Evolutionary conservation across 1,140 invertebrate genomes (phyloP).

Genomic region (Delia radicum): DNA sequence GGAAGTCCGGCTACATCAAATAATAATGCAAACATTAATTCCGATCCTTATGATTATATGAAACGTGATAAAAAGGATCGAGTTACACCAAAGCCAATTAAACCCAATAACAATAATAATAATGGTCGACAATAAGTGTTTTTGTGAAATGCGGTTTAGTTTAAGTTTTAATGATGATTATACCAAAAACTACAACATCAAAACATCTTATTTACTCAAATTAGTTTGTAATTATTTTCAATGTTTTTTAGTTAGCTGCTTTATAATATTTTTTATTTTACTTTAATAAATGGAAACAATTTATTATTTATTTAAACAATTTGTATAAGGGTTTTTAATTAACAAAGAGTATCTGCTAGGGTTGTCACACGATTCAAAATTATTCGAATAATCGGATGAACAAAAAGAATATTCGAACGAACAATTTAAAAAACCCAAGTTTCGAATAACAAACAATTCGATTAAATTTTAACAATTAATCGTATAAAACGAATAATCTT

Average conservation of each 20-base stretch:
- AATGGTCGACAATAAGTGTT: constrained; percentile 19
- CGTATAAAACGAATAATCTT: too few species aligned
- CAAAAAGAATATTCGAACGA: too few species aligned
- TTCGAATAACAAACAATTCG: too few species aligned
- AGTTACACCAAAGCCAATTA: constrained; percentile 27
- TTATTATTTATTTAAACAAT: background rate
- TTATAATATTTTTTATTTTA: background rate
- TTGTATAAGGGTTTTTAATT: background rate
- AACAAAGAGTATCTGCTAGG: background rate
- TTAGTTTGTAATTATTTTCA: background rate
- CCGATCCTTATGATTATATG: constrained; percentile 30
- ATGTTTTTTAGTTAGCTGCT: background rate
- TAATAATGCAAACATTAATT: background rate
- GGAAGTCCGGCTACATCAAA: background rate
- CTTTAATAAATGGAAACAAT: background rate
- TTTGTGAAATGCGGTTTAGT: background rate
- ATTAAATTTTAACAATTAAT: too few species aligned
- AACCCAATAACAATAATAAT: background rate
- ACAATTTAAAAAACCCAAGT: too few species aligned
- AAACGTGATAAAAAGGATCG: constrained; percentile 33
- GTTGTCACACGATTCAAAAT: too few species aligned
- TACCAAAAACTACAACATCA: background rate
- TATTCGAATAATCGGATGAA: too few species aligned
- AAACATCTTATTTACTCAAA: background rate
- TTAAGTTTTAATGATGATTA: background rate